Evolutionary conservation across 2,797 vertebrate genomes (phyloP).

Genomic region (Poliocrania exsul): DNA sequence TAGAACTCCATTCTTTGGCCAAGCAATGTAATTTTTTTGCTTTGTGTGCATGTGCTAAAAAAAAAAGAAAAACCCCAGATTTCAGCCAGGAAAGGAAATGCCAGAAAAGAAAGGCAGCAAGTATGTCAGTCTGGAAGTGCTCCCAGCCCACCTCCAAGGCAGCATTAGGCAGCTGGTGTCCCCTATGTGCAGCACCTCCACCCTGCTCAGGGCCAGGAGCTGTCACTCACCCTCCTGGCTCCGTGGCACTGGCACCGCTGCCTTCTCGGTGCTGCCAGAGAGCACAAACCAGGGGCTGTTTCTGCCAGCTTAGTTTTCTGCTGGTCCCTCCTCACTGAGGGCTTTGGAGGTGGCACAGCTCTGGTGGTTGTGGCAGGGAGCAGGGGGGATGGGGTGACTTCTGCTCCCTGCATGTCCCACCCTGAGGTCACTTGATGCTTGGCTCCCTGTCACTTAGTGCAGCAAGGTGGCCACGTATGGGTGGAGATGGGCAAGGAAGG

Average conservation of each 20-base stretch:
- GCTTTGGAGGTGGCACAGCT: fast-evolving
- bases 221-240: neutral
- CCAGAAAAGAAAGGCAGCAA: neutral
- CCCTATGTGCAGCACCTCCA: neutral
- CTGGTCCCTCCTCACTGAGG: neutral
- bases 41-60: neutral
- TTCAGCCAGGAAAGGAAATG: conserved; percentile 1
- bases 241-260: neutral
- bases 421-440: fast-evolving
- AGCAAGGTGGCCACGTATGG: fast-evolving
- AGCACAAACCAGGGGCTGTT: neutral
- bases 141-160: neutral
- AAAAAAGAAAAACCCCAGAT: neutral
- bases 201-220: fast-evolving
- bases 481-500: fast-evolving
- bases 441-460: neutral
- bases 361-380: fast-evolving
- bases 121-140: neutral
- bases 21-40: neutral
- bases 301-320: neutral
- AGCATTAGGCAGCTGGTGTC: neutral
- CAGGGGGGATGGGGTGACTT: neutral
- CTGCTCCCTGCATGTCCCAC: fast-evolving
- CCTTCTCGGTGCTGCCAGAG: neutral
- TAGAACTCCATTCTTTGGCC: neutral